Evolutionary conservation across 2,113 vertebrate species (phyloP).

Genomic region (Triplophysa dalaica): DNA sequence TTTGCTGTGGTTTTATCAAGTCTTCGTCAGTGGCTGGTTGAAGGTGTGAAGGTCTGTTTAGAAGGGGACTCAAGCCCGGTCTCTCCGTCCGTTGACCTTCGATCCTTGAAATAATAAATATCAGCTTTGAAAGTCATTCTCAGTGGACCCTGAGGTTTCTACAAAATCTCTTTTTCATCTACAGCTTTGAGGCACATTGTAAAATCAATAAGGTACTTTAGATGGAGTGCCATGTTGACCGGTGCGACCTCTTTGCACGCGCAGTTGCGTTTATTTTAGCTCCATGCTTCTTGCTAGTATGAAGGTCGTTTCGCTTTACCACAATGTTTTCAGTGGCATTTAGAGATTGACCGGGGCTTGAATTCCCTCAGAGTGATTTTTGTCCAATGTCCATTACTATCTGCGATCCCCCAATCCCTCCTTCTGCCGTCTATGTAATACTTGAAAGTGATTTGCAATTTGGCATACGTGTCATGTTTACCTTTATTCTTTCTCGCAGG

Average conservation of each 20-base stretch:
- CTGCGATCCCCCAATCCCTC: slow-evolving; percentile 64
- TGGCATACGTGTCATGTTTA: slow-evolving; percentile 84
- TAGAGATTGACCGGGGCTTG: slow-evolving; percentile 62
- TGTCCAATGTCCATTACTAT: slow-evolving; percentile 69
- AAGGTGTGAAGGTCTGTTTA: slow-evolving; percentile 71
- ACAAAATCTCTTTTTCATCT: background rate
- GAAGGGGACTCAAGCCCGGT: slow-evolving; percentile 67
- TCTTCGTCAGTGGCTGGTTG: slow-evolving; percentile 75
- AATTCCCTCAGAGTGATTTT: slow-evolving; percentile 66
- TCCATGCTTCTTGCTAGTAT: slow-evolving; percentile 26
- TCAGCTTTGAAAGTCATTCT: background rate
- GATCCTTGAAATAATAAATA: background rate
- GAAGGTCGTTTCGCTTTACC: slow-evolving; percentile 44
- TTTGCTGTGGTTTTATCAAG: slow-evolving; percentile 75
- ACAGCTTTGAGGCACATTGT: background rate
- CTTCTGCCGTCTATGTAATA: slow-evolving; percentile 69
- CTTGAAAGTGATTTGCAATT: slow-evolving; percentile 66
- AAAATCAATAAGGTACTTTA: slow-evolving; percentile 10
- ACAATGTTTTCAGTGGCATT: slow-evolving; percentile 49
- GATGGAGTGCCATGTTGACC: background rate
- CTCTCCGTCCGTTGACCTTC: slow-evolving; percentile 39
- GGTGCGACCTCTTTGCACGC: slow-evolving; percentile 7
- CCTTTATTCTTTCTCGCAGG: slow-evolving; percentile 99
- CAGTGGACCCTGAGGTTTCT: background rate
- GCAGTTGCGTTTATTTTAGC: background rate